Evolutionary conservation across 2,113 vertebrate species (phyloP).

Genomic region (Corythornis madagascariensis): DNA sequence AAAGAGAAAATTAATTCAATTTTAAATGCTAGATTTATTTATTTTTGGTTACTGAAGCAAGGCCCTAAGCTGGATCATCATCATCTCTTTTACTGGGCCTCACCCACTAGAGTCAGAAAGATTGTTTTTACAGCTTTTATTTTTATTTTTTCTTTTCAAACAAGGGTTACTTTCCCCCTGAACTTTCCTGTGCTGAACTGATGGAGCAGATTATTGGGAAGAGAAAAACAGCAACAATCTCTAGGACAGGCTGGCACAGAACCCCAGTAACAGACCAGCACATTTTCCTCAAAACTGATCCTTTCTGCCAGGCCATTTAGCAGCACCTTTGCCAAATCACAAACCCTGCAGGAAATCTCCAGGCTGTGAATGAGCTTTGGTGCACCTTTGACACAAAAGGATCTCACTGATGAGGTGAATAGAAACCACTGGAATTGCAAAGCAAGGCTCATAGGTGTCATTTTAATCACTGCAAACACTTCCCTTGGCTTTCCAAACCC

Average conservation of each 20-base stretch:
- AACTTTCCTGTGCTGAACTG: neutral
- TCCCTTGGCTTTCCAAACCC: neutral
- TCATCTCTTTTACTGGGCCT: neutral
- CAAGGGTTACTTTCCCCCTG: neutral
- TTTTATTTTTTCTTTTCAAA: neutral
- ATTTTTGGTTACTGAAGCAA: neutral
- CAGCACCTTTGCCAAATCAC: neutral
- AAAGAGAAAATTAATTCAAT: conserved; percentile 18
- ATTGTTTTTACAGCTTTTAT: neutral
- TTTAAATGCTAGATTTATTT: neutral
- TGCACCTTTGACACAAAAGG: neutral
- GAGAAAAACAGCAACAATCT: neutral
- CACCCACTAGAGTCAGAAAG: neutral
- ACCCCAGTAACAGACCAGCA: neutral
- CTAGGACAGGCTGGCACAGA: neutral
- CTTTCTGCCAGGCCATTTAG: neutral
- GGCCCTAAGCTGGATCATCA: neutral
- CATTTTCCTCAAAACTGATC: neutral
- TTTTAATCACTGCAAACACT: neutral
- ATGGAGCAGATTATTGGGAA: neutral
- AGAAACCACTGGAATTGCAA: neutral
- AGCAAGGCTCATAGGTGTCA: neutral
- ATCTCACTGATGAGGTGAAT: neutral
- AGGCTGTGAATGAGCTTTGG: neutral
- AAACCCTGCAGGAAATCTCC: neutral